These are phyloP conservation scores for Eptesicus fuscus DNA, from an alignment of 2,113 vertebrate species.

Conservation along the genomic window DNA sequence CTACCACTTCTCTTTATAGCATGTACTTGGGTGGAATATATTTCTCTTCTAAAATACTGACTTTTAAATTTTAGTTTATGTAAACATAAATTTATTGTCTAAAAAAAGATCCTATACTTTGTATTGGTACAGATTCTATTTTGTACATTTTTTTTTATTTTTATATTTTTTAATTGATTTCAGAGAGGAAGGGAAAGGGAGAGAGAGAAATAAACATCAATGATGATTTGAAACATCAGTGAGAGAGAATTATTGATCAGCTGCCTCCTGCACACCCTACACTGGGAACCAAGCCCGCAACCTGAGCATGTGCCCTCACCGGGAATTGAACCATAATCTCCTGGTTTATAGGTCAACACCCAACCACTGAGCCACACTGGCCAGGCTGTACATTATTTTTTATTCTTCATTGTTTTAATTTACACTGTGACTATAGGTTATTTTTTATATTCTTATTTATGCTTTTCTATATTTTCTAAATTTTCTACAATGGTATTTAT, in stretches of 20 bases:
- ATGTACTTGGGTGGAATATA: neutral
- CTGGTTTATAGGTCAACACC: no score
- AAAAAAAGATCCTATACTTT: neutral
- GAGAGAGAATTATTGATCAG: no score
- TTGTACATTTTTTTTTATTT: neutral
- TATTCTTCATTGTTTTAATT: neutral
- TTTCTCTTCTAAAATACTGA: neutral
- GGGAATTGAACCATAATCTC: no score
- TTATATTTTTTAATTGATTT: no score
- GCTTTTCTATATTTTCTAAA: constrained; percentile 8
- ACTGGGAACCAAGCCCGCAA: no score
- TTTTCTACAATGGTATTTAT: neutral
- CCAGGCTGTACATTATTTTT: neutral
- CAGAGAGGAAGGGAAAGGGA: no score
- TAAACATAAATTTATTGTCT: neutral
- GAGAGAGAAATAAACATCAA: no score
- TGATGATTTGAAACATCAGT: no score
- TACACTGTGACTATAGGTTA: neutral
- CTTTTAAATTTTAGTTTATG: constrained; percentile 6
- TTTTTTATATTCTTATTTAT: constrained; percentile 13
- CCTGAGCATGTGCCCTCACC: no score
- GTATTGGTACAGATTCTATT: constrained; percentile 15
- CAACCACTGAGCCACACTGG: no score
- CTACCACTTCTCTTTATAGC: neutral
- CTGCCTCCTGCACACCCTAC: no score